Base-by-base conservation (phyloP, 2,113 vertebrate genomes). In the Dipodomys merriami region DNA sequence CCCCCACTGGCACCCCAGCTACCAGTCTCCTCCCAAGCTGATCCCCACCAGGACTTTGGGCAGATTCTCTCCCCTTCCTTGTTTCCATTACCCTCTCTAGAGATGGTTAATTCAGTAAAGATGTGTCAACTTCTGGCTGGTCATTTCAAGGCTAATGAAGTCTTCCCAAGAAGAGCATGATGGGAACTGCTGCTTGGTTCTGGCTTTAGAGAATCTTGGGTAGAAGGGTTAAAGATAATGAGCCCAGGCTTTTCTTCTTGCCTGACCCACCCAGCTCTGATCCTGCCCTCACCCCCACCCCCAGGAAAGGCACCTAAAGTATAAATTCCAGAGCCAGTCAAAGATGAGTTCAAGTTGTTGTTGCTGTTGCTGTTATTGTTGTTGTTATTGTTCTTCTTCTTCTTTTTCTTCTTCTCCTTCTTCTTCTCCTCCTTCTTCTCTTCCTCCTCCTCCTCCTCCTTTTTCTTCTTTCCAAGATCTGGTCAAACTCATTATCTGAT, bases 91-190 rank as follows among this genome's bases (percentile, higher is more conserved):
- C 29, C 23, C 29, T 39, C 74, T 85, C 73, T 77, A 15, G 68
- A 57, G n/a, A 35, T 10, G 18, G 73, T 13, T 83, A 39, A 91
- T 80, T 86, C 53, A 83, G 29, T 64, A 93, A 80, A 82, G 78
- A 78, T 16, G 6, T 60, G 30, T 57, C 33, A 30, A 49, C 29
- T n/a, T 6, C 4, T 15, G 74, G 6, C 35, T 29, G 64, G 74
- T 60, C 15, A 46, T 53, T 3, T 49, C 0, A 6, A 78, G 44
- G 20, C 25, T n/a, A 27, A 11, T 13, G 7, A 30, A 10, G 20
- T 33, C 69, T 30, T 64, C 62, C 62, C 23, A 68, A 9, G 65
- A 81, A 53, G 9, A 39, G 19, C 16, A 11, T 4, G 33, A 19
- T 35, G 29, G 82, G 49, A 83, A 25, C 18, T 6, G 62, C 72